These are phyloP conservation scores for Melanaphis sacchari DNA, from an alignment of 1,140 invertebrate genomes.

Conservation along the genomic window DNA sequence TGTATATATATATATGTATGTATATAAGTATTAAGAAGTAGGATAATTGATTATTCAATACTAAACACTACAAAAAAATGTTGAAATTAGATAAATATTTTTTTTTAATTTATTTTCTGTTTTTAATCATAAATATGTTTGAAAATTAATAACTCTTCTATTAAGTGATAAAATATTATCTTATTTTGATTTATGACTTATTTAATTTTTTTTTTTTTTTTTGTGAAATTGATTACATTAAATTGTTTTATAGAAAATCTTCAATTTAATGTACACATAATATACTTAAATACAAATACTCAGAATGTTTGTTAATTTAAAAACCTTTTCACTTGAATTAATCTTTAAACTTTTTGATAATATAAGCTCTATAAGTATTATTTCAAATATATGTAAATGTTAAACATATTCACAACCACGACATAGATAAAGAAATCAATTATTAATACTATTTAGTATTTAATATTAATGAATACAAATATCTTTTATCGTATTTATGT, in stretches of 20 bases:
- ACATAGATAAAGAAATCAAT: not conserved
- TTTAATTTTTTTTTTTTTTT: not conserved
- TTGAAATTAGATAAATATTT: not conserved
- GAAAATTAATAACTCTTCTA: not conserved
- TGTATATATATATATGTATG: not conserved
- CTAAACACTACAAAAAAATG: not conserved
- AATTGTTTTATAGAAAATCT: not conserved
- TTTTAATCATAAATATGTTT: not conserved
- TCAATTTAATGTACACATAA: not conserved
- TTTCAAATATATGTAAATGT: not conserved
- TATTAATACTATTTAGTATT: not conserved
- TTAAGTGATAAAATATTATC: not conserved
- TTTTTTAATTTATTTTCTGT: not conserved
- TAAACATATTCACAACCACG: not conserved
- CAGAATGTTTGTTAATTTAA: not conserved
- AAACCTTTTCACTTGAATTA: not conserved
- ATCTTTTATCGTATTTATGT: not conserved
- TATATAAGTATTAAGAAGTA: not conserved
- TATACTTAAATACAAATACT: not conserved
- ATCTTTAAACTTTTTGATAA: not conserved
- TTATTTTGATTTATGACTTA: not conserved
- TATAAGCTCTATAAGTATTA: not conserved
- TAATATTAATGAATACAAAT: not conserved
- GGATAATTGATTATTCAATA: not conserved
- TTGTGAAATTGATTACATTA: not conserved